A percentile compares a stretch with the other conserved stretches of the same genome.
phyloP scores from a whole-genome alignment of 23 tunicate species.

The Trididemnum nubilum region DNA sequence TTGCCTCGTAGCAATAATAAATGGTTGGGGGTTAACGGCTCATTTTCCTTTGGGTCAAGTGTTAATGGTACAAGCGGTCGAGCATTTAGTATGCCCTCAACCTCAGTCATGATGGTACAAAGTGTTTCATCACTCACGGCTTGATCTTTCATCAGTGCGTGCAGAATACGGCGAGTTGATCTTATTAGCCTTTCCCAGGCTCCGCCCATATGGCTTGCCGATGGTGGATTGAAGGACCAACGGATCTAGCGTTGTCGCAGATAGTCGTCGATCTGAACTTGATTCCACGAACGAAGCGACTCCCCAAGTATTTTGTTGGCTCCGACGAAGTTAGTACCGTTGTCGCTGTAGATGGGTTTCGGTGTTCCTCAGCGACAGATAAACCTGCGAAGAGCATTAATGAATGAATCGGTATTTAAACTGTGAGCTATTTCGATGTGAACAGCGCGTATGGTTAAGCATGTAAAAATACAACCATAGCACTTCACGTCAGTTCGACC shows the following conservation, averaged over 20 bases:
- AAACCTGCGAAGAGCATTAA: constrained; percentile 40
- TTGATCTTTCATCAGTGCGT: constrained; percentile 6
- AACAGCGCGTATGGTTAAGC: constrained; percentile 21
- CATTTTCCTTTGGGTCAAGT: neutral
- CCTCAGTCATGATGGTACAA: constrained; percentile 1
- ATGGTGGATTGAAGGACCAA: constrained; percentile 20
- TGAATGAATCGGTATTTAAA: constrained; percentile 36
- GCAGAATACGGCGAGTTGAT: constrained; percentile 8
- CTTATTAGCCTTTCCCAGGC: constrained; percentile 36
- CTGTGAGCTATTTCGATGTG: constrained; percentile 33
- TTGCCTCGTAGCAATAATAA: constrained; percentile 1
- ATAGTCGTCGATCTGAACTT: neutral
- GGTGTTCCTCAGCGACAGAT: constrained; percentile 21
- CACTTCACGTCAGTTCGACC: neutral
- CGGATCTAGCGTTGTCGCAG: neutral
- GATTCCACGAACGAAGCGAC: constrained; percentile 28
- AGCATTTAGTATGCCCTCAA: neutral
- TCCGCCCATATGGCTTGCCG: constrained; percentile 32
- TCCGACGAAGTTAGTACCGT: constrained; percentile 55
- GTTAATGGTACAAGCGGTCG: neutral
- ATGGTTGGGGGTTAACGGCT: constrained; percentile 27
- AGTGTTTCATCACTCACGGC: constrained; percentile 8
- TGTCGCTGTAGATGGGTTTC: constrained; percentile 18
- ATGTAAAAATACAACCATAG: constrained; percentile 12
- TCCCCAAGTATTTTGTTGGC: constrained; percentile 21